Evolutionary conservation across 2,888 invertebrate genomes (phyloP), one percentile per base, ranked within the genome.

Genomic region (Metalampra italica): DNA sequence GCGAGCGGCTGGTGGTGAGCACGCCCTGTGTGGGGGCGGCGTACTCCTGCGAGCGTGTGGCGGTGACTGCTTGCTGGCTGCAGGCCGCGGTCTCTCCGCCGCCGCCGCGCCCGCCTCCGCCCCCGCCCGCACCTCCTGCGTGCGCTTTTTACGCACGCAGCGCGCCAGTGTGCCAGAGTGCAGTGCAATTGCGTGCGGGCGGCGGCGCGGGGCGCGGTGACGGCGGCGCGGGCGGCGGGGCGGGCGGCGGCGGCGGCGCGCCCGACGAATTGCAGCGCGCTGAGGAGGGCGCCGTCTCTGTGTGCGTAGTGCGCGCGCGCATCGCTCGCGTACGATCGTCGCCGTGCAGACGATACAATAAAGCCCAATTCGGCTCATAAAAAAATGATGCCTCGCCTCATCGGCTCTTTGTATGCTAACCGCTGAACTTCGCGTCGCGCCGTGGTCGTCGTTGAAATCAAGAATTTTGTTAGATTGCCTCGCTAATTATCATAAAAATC

Each of bases 61-160:
- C 81, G 70, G 69, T 74, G 86, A 89, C 88, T 89, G 88, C 63
- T 65, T 66, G 60, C 62, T 15, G 52, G 22, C 36, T 29, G 51
- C 32, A 68, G 65, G 67, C 29, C 63, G 72, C 68, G 62, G n/a
- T n/a, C 64, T 57, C 59, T 53, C 62, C 60, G 57, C 66, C 64
- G 60, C 68, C 68, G 63, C 66, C 69, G 71, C 58, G 68, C 66
- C 65, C 75, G 68, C 62, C 71, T 62, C 79, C 80, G 46, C 36
- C 36, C 36, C 36, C 45, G 29, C 41, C 36, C 41, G 44, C 47
- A 40, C 51, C 44, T 40, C 44, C 82, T 76, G 83, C 84, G 83
- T 89, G 89, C 89, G 89, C 87, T 88, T 88, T 88, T 87, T 88
- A 87, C 87, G 87, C 88, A 86, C 82, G 78, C 78, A 78, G 72